Base-by-base conservation (phyloP, 2,888 invertebrate genomes). In the Limnephilus lunatus region DNA sequence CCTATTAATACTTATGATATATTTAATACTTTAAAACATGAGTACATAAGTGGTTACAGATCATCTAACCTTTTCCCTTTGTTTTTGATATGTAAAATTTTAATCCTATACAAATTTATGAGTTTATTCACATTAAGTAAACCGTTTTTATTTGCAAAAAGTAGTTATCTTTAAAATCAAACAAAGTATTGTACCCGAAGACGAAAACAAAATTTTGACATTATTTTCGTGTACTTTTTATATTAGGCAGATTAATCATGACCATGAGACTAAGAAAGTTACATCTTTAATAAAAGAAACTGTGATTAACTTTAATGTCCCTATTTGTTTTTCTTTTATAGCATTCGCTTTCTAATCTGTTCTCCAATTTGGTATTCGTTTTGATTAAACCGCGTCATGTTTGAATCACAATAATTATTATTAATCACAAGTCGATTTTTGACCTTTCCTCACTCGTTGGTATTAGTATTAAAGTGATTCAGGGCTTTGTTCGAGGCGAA, bases 381-480 rank as follows among this genome's bases (percentile, higher is more conserved):
- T 68, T n/a, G 68, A 68, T 68, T 68, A 68, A 68, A 68, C 25
- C n/a, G 68, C 25, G 68, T 68, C 25, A 68, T 68, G 68, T 68
- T 68, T 68, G 68, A 68, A 68, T n/a, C 68, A 19, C 25, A 68
- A 68, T 82, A 11, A 82, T 82, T 82, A 31, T 82, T 82, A 82
- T 82, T 82, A 31, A 82, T 82, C 32, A 32, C 82, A 83, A 83
- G 19, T 83, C 32, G 68, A 68, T 68, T 68, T 68, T 68, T 68
- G 68, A 68, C 68, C 68, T 68, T 68, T 68, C 68, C 25, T 68
- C 68, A 25, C 68, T 68, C 68, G 68, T n/a, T 68, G 68, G 68
- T 68, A 68, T 53, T 83, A 83, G 31, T 83, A 83, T 83, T 83
- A 83, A 14, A 25, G 25, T 83, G 83, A 83, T 83, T 35, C 83